Evolutionary conservation across 2,888 invertebrate species (phyloP).

Genomic region (Epinotia demarniana): DNA sequence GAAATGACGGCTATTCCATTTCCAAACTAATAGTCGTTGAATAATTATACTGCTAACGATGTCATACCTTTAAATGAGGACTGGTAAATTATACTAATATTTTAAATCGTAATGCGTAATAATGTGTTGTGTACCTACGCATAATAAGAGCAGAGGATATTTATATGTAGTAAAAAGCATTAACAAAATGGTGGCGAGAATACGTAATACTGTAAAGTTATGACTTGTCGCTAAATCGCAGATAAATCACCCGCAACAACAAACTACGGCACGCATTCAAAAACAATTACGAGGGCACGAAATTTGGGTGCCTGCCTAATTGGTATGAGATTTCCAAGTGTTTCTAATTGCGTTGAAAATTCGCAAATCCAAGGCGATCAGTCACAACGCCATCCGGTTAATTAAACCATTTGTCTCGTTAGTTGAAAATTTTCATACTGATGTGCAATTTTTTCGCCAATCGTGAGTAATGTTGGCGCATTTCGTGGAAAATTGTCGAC

Average conservation of each 20-base stretch:
- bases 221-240: conserved; percentile 34
- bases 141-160: neutral
- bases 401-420: conserved; percentile 83
- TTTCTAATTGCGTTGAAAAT: conserved; percentile 81
- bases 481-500: conserved; percentile 41
- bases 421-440: conserved; percentile 60
- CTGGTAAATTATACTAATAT: too few species aligned
- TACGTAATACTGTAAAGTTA: conserved; percentile 15
- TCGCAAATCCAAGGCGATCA: conserved; percentile 79
- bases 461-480: conserved; percentile 53
- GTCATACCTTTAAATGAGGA: too few species aligned
- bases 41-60: too few species aligned
- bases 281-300: conserved; percentile 82
- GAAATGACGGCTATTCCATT: too few species aligned
- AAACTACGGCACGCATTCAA: conserved; percentile 78
- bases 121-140: neutral
- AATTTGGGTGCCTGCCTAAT: conserved; percentile 82
- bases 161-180: conserved; percentile 41
- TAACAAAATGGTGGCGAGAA: neutral
- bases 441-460: conserved; percentile 59
- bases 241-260: conserved; percentile 75
- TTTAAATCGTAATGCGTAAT: neutral
- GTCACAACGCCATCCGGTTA: conserved; percentile 82
- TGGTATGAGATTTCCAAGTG: conserved; percentile 84
- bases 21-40: too few species aligned